Base-by-base conservation (phyloP, 2,113 vertebrate genomes). In the Ptilonorhynchus violaceus region DNA sequence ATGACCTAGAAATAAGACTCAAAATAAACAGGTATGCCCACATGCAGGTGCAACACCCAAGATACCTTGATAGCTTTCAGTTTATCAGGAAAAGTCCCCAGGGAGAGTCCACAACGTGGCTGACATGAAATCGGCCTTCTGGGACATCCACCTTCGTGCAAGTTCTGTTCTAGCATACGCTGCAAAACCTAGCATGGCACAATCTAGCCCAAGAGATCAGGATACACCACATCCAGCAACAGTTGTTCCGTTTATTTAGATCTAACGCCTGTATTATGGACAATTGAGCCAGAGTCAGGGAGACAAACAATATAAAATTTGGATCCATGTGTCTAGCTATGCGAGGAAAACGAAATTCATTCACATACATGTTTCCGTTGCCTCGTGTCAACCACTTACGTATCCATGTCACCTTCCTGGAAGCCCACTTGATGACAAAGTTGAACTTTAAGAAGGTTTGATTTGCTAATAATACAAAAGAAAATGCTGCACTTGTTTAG, bases 71-170 rank as follows among this genome's bases (percentile, higher is more conserved):
- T 4, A 47, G 52, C 70, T 53, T 88, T 49, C 59, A 60, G n/a
- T 60, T 94, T 69, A 85, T 68, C 28, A 88, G 16, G 16, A 39
- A 7, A 64, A 59, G 52, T 59, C 15, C 19, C 20, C 41, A 59
- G 14, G 23, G 53, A 83, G 31, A 63, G 35, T 72, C 27, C 2
- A 1, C 58, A 90, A 64, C 0, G 2, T 0, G 1, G 28, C 25
- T 77, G 30, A 63, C 46, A 69, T 44, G 11, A 93, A 94, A 69
- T 16, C 17, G 24, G 23, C 59, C 30, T 81, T 50, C 68, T 70
- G 35, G 1, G 0, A 75, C 50, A 82, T 42, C 28, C 15, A 46
- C 35, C n/a, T 89, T 81, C 68, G 74, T 13, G 8, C 22, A 77
- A 77, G 47, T 39, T 86, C 59, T 91, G 41, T 44, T 79, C 62